A percentile compares a stretch with the other conserved stretches of the same genome.
These are phyloP conservation scores for Hippopotamus amphibius DNA, from an alignment of 2,113 vertebrate genomes.

Conservation along the genomic window DNA sequence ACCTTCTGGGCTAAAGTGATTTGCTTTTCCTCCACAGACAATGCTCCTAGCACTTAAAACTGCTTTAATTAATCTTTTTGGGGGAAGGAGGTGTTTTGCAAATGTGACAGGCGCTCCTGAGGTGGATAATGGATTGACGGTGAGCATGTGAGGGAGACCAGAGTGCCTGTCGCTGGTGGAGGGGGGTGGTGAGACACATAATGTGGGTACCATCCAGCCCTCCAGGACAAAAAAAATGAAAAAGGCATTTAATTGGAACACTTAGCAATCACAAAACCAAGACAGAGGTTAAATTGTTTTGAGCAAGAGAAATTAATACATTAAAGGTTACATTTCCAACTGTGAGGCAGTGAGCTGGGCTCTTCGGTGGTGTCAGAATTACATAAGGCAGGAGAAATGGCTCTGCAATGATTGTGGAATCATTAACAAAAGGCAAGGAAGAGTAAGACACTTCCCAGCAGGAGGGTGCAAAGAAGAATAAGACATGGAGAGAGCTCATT, in stretches of 20 bases:
- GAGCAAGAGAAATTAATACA: constrained; percentile 94
- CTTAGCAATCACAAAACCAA: constrained; percentile 93
- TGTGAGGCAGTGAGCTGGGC: constrained; percentile 90
- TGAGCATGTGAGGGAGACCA: constrained; percentile 74
- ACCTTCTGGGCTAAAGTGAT: constrained; percentile 71
- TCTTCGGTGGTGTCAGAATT: constrained; percentile 90
- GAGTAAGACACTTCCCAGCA: constrained; percentile 93
- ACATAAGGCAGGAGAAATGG: constrained; percentile 92
- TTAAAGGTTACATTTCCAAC: constrained; percentile 94
- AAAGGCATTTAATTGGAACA: constrained; percentile 92
- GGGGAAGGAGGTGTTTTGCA: constrained; percentile 82
- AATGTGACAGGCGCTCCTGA: constrained; percentile 84
- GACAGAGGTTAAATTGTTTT: constrained; percentile 95
- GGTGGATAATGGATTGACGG: constrained; percentile 86
- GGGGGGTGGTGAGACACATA: constrained; percentile 82
- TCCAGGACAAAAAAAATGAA: constrained; percentile 88
- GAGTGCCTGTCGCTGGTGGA: constrained; percentile 76
- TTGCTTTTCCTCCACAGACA: constrained; percentile 70
- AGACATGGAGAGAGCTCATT: constrained; percentile 94
- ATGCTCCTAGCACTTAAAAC: constrained; percentile 80
- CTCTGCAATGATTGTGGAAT: constrained; percentile 92
- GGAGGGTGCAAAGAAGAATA: constrained; percentile 91
- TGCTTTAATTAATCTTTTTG: constrained; percentile 85
- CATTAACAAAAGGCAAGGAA: constrained; percentile 92
- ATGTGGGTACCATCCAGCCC: constrained; percentile 87